Percentiles rank a stretch among this genome's conserved stretches.
phyloP scores from a whole-genome alignment of 2,797 vertebrate genomes.

The Periparus ater region DNA sequence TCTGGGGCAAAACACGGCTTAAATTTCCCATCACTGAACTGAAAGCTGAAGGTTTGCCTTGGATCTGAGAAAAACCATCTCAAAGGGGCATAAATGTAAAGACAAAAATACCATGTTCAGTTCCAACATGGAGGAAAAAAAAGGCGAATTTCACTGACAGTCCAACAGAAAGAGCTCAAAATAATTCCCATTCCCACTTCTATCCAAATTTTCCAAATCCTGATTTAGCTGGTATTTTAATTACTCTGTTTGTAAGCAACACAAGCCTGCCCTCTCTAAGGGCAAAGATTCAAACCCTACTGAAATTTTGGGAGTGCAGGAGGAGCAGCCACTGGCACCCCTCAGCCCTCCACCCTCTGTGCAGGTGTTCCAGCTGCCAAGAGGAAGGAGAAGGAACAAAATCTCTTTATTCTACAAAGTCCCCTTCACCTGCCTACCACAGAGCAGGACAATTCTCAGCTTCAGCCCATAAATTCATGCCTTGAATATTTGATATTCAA shows the following conservation, averaged over 20 bases:
- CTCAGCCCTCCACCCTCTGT: background rate
- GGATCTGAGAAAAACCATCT: background rate
- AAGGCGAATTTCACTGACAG: background rate
- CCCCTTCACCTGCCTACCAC: background rate
- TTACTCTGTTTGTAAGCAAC: background rate
- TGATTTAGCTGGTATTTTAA: background rate
- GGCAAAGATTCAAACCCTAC: background rate
- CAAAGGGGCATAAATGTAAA: background rate
- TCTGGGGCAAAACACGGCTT: background rate
- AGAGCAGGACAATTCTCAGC: background rate
- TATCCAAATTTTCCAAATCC: background rate
- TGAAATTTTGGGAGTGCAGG: too few relatives aligned
- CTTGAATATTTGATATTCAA: background rate
- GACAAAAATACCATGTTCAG: rapidly evolving
- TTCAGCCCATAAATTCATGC: rapidly evolving
- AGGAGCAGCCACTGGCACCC: background rate
- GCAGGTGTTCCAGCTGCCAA: background rate
- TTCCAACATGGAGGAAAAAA: background rate
- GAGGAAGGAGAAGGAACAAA: background rate
- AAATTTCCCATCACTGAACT: background rate
- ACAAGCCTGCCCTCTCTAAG: too few relatives aligned
- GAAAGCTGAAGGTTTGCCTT: background rate
- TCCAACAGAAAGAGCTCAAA: background rate
- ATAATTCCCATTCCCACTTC: background rate
- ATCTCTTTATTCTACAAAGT: background rate